phyloP scores from a whole-genome alignment of 2,888 invertebrate genomes.

The Scrobipalpa costella region DNA sequence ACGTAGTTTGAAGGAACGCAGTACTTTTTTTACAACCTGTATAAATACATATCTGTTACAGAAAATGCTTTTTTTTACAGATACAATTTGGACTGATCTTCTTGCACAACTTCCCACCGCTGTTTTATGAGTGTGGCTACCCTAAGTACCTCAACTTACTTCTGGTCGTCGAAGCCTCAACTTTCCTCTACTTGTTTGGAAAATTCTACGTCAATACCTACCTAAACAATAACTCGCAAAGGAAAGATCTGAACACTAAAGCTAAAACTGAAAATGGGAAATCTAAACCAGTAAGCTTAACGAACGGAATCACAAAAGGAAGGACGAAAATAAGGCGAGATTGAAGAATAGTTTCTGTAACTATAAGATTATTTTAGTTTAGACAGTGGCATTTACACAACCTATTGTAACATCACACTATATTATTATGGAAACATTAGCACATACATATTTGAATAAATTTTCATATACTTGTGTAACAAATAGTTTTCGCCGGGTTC shows the following conservation, averaged over 20 bases:
- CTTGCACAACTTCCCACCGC: constrained; percentile 80
- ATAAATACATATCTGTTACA: too few species aligned
- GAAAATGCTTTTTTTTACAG: constrained; percentile 61
- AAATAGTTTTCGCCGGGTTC: too few species aligned
- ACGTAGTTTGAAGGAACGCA: too few species aligned
- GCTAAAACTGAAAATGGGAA: background rate
- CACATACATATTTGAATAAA: too few species aligned
- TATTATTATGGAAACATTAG: too few species aligned
- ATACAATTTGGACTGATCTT: constrained; percentile 84
- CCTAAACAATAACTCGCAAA: background rate
- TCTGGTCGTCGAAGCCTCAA: background rate
- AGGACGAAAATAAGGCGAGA: constrained; percentile 2
- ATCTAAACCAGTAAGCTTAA: background rate
- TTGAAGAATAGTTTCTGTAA: background rate
- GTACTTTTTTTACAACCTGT: too few species aligned
- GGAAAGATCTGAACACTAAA: constrained; percentile 1
- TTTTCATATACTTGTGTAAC: too few species aligned
- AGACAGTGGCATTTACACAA: too few species aligned
- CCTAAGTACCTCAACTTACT: constrained; percentile 17
- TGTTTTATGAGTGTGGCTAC: constrained; percentile 74
- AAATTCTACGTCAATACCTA: constrained; percentile 27
- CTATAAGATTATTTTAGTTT: background rate
- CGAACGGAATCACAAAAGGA: constrained; percentile 1
- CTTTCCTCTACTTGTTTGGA: constrained; percentile 24
- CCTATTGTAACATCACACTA: too few species aligned